Evolutionary conservation across 1,140 invertebrate species (phyloP).

Genomic region (Antheraea pernyi): DNA sequence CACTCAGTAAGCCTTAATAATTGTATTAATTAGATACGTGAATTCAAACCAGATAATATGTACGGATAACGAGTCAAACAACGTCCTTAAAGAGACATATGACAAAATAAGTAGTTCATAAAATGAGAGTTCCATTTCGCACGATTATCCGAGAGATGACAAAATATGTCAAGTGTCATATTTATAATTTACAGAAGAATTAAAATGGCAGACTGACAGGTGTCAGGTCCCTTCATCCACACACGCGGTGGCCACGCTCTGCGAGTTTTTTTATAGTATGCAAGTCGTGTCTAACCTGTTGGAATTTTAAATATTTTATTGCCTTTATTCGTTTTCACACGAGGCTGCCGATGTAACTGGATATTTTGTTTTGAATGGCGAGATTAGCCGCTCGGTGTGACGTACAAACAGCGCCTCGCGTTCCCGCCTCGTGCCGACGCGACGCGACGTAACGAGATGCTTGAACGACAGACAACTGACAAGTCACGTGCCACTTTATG

Average conservation of each 20-base stretch:
- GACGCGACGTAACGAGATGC: slow-evolving; percentile 65
- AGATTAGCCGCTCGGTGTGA: slow-evolving; percentile 39
- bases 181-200: slow-evolving; percentile 67
- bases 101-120: slow-evolving; percentile 30
- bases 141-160: slow-evolving; percentile 70
- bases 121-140: slow-evolving; percentile 62
- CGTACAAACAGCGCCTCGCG: slow-evolving; percentile 16
- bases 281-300: slow-evolving; percentile 20
- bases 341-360: slow-evolving; percentile 22
- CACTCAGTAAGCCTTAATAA: no score
- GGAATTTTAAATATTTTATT: slow-evolving; percentile 28
- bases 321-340: slow-evolving; percentile 26
- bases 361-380: slow-evolving; percentile 48
- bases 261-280: slow-evolving; percentile 17
- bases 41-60: slow-evolving; percentile 30
- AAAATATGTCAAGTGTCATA: slow-evolving; percentile 73
- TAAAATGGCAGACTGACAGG: slow-evolving; percentile 69
- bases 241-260: slow-evolving; percentile 13
- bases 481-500: slow-evolving; percentile 42
- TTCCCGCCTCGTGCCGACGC: slow-evolving; percentile 29
- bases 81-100: slow-evolving; percentile 23
- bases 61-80: slow-evolving; percentile 30
- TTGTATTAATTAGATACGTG: neutral
- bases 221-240: slow-evolving; percentile 49
- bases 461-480: slow-evolving; percentile 61